phyloP scores from a whole-genome alignment of 2,113 vertebrate species.

The Hymenochirus boettgeri region DNA sequence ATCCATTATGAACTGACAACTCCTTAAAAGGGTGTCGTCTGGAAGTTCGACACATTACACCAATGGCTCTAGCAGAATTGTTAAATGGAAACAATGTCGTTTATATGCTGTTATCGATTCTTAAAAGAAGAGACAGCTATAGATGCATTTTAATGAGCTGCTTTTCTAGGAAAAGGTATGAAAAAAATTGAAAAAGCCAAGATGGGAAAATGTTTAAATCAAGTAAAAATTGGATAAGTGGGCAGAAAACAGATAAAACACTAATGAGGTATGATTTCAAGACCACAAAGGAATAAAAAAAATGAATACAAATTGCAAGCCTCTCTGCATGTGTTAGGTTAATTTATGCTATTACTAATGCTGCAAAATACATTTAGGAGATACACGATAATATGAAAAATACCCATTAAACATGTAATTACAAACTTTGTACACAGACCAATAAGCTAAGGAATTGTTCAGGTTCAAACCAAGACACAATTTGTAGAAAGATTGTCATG shows the following conservation, averaged over 20 bases:
- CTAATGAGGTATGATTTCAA: conserved; percentile 73
- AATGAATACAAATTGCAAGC: conserved; percentile 66
- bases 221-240: conserved; percentile 58
- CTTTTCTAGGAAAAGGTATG: conserved; percentile 26
- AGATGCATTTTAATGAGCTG: conserved; percentile 31
- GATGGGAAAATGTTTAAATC: conserved; percentile 53
- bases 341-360: conserved; percentile 60
- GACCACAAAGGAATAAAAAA: conserved; percentile 67
- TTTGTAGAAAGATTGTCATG: not conserved
- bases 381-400: conserved; percentile 59
- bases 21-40: conserved; percentile 38
- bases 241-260: conserved; percentile 68
- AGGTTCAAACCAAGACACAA: no score
- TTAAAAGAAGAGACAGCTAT: conserved; percentile 15
- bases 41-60: conserved; percentile 42
- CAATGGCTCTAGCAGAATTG: not conserved
- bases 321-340: conserved; percentile 57
- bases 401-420: conserved; percentile 60
- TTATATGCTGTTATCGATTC: conserved; percentile 33
- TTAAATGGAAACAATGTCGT: conserved; percentile 32
- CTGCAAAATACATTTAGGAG: conserved; percentile 55
- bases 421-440: not conserved
- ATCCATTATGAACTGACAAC: conserved; percentile 18
- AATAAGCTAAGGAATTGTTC: not conserved
- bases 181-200: conserved; percentile 38